Evolutionary conservation across 2,888 invertebrate genomes (phyloP).

Genomic region (Helobdella robusta): DNA sequence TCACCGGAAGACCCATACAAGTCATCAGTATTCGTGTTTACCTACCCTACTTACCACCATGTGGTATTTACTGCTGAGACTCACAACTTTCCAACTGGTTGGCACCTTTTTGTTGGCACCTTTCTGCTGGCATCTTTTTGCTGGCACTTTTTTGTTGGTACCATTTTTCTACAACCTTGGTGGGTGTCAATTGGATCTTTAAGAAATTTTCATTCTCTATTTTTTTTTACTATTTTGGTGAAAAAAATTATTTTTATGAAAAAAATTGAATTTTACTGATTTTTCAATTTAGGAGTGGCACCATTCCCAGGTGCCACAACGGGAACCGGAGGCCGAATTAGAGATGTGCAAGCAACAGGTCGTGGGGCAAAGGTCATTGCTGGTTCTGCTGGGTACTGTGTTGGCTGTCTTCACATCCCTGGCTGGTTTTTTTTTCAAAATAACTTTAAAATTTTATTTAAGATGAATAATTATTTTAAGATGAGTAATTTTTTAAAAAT

Average conservation of each 20-base stretch:
- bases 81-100: slow-evolving; percentile 74
- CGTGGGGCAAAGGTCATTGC: slow-evolving; percentile 86
- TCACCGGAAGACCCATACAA: slow-evolving; percentile 61
- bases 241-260: not conserved
- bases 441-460: not conserved
- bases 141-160: too few relatives aligned
- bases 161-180: slow-evolving; percentile 58
- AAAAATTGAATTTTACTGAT: not conserved
- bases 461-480: not conserved
- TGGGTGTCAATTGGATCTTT: not conserved
- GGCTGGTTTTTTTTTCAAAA: slow-evolving; percentile 50
- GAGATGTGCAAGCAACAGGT: slow-evolving; percentile 90
- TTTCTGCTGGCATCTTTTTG: too few relatives aligned
- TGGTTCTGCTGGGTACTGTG: slow-evolving; percentile 90
- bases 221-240: not conserved
- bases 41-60: slow-evolving; percentile 60
- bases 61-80: slow-evolving; percentile 97
- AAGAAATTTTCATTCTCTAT: not conserved
- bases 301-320: slow-evolving; percentile 97
- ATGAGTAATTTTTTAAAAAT: not conserved
- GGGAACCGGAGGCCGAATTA: slow-evolving; percentile 86
- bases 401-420: slow-evolving; percentile 81
- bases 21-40: slow-evolving; percentile 56
- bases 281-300: slow-evolving; percentile 63
- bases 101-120: not conserved